A percentile compares a stretch with the other conserved stretches of the same genome.
phyloP scores from a whole-genome alignment of 2,888 invertebrate genomes.

The Macaria liturata region DNA sequence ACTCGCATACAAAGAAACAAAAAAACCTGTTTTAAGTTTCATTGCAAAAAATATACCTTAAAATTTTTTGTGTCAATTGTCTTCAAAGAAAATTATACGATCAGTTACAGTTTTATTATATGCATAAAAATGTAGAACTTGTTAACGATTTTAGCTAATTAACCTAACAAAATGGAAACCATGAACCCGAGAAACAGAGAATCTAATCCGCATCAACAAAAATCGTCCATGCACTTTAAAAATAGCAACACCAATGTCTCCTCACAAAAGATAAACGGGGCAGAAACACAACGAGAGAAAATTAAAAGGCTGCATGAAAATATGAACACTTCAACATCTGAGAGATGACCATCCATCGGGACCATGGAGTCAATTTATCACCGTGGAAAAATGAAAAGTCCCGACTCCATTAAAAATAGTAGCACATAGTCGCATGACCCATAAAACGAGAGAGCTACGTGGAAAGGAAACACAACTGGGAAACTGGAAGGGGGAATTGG shows the following conservation, averaged over 20 bases:
- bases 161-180: too few relatives aligned
- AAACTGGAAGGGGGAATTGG: conserved; percentile 51
- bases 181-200: too few relatives aligned
- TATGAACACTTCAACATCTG: conserved; percentile 56
- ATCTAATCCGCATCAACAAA: too few relatives aligned
- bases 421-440: conserved; percentile 81
- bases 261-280: conserved; percentile 13
- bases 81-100: too few relatives aligned
- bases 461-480: conserved; percentile 76
- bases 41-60: too few relatives aligned
- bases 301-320: conserved; percentile 47
- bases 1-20: too few relatives aligned
- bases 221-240: too few relatives aligned
- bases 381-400: conserved; percentile 75
- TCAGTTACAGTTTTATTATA: too few relatives aligned
- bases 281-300: conserved; percentile 33
- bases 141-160: too few relatives aligned
- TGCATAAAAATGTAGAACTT: too few relatives aligned
- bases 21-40: too few relatives aligned
- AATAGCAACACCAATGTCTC: conserved; percentile 1
- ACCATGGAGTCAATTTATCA: conserved; percentile 80
- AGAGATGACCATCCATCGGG: conserved; percentile 76
- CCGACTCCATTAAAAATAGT: conserved; percentile 80
- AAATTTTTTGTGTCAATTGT: too few relatives aligned
- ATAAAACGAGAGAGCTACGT: conserved; percentile 78